Percentiles rank a stretch among this genome's conserved stretches.
Conservation (phyloP, 2,797 vertebrate species). For the Distichodus sexfasciatus region DNA sequence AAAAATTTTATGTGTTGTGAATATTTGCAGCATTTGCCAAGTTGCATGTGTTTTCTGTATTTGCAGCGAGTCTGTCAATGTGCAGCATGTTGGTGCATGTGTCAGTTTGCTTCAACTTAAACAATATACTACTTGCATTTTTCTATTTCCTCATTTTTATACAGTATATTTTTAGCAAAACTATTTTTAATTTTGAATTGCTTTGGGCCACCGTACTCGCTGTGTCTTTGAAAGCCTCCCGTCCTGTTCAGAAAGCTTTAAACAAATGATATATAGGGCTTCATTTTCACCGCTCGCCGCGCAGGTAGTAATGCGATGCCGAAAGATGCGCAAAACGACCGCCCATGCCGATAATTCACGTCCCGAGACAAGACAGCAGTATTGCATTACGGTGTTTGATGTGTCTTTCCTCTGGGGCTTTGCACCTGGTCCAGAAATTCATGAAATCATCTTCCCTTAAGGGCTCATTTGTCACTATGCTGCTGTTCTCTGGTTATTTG, state of each 20-base stretch:
- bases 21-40: too few relatives aligned
- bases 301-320: constrained; percentile 20
- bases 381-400: constrained; percentile 40
- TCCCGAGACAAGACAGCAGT: constrained; percentile 17
- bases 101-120: too few relatives aligned
- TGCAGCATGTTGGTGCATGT: too few relatives aligned
- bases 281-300: background rate
- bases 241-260: background rate
- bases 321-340: constrained; percentile 29
- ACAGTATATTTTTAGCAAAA: too few relatives aligned
- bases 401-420: constrained; percentile 30
- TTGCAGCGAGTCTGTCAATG: too few relatives aligned
- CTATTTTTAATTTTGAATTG: too few relatives aligned
- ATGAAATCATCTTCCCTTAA: constrained; percentile 47
- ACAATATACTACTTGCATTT: too few relatives aligned
- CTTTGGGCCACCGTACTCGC: too few relatives aligned
- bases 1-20: too few relatives aligned
- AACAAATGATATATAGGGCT: background rate
- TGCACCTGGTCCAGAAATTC: constrained; percentile 51
- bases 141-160: too few relatives aligned
- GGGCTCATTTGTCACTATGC: constrained; percentile 47
- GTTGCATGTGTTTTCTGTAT: too few relatives aligned
- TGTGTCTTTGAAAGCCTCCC: background rate
- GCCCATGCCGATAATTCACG: too few relatives aligned
- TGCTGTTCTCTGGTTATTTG: constrained; percentile 27